These are phyloP conservation scores for Falcunculus frontatus DNA, from an alignment of 2,113 vertebrate species.

Conservation along the genomic window DNA sequence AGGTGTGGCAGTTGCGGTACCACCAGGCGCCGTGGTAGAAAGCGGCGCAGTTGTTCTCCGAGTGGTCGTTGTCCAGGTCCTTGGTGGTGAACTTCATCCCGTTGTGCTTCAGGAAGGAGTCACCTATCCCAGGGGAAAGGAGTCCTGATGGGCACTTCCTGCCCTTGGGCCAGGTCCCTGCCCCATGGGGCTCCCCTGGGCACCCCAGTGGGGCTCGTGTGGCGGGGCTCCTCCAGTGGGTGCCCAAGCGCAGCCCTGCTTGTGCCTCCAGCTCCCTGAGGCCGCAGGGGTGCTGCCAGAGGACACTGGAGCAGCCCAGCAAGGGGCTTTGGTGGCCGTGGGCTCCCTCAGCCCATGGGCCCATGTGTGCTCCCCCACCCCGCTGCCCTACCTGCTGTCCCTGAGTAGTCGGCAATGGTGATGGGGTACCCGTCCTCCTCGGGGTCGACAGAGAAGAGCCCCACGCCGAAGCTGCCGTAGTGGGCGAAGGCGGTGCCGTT, in stretches of 20 bases:
- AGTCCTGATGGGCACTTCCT: not conserved
- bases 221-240: not conserved
- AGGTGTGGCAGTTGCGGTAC: constrained; percentile 98
- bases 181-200: not conserved
- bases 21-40: constrained; percentile 99
- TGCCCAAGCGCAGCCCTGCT: fast-evolving
- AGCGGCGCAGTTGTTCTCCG: constrained; percentile 94
- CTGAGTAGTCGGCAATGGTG: constrained; percentile 87
- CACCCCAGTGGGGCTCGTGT: not conserved
- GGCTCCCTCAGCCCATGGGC: fast-evolving
- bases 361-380: fast-evolving
- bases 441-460: constrained; percentile 92
- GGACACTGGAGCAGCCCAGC: not conserved
- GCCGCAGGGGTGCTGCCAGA: not conserved
- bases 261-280: not conserved
- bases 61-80: constrained; percentile 94
- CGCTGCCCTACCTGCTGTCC: constrained; percentile 83
- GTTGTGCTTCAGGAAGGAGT: constrained; percentile 93
- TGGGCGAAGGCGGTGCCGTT: constrained; percentile 90
- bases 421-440: constrained; percentile 94
- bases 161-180: not conserved
- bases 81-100: constrained; percentile 98
- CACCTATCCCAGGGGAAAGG: constrained; percentile 69
- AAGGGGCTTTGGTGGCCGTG: fast-evolving
- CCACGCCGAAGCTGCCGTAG: constrained; percentile 89